Conservation (phyloP, 2,113 vertebrate species). For the Chauna torquata region DNA sequence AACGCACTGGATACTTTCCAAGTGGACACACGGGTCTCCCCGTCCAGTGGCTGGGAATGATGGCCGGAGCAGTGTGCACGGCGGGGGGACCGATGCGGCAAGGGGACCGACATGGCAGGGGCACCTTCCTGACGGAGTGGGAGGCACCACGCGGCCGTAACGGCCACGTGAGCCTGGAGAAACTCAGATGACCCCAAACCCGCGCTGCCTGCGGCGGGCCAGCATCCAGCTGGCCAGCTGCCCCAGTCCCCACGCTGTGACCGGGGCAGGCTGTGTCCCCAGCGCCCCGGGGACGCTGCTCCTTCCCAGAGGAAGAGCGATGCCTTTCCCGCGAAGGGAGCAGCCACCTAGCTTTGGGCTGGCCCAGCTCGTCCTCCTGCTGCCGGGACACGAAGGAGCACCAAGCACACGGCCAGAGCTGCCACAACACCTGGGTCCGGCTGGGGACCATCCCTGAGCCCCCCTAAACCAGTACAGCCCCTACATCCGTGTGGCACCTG, state of each 20-base stretch:
- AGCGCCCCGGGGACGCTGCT: not conserved
- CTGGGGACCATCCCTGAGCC: not conserved
- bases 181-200: not conserved
- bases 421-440: not conserved
- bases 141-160: accelerated
- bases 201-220: not conserved
- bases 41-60: accelerated
- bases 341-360: accelerated
- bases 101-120: too few species aligned
- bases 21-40: accelerated
- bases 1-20: accelerated
- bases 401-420: not conserved
- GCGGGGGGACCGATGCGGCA: accelerated
- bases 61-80: accelerated
- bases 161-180: not conserved
- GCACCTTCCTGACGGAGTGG: too few species aligned
- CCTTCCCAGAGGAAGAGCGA: not conserved
- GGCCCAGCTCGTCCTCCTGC: accelerated
- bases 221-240: not conserved
- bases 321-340: not conserved
- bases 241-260: not conserved
- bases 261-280: not conserved
- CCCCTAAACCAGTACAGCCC: not conserved
- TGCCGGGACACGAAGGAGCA: too few species aligned
- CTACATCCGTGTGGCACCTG: too few species aligned